Evolutionary conservation across 2,797 vertebrate species (phyloP).

Genomic region (Adelosebastes latens): DNA sequence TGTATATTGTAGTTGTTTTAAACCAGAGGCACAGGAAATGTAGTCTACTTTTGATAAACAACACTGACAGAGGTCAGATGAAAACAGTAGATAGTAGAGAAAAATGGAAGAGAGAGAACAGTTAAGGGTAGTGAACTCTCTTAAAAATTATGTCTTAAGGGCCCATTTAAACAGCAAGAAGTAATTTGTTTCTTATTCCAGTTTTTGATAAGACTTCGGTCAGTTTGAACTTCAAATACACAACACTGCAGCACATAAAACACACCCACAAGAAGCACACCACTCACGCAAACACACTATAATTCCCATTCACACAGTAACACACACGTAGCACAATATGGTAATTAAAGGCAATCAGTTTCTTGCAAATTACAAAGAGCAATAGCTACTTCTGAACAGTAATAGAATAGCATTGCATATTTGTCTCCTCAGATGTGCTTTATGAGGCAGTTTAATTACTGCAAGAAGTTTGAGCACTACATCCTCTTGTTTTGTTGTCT

Average conservation of each 20-base stretch:
- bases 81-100: not conserved
- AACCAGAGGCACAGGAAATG: constrained; percentile 15
- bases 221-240: constrained; percentile 5
- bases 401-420: constrained; percentile 27
- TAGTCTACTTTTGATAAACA: not conserved
- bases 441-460: constrained; percentile 53
- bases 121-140: not conserved
- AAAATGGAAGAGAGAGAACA: not conserved
- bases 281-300: not conserved
- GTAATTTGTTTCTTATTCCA: not conserved
- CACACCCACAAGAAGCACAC: not conserved
- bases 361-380: constrained; percentile 31
- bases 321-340: not conserved
- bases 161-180: not conserved
- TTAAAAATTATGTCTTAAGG: not conserved
- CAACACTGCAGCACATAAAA: not conserved
- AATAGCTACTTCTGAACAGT: constrained; percentile 12
- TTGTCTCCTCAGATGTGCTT: constrained; percentile 33
- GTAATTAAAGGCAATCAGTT: constrained; percentile 39
- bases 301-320: not conserved
- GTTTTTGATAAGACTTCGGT: constrained; percentile 1
- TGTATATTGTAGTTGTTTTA: not conserved
- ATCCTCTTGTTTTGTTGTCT: constrained; percentile 41
- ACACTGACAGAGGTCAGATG: not conserved
- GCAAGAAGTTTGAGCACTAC: constrained; percentile 35